Conservation (phyloP, 2,888 invertebrate species). For the Leucophenga maculata region DNA sequence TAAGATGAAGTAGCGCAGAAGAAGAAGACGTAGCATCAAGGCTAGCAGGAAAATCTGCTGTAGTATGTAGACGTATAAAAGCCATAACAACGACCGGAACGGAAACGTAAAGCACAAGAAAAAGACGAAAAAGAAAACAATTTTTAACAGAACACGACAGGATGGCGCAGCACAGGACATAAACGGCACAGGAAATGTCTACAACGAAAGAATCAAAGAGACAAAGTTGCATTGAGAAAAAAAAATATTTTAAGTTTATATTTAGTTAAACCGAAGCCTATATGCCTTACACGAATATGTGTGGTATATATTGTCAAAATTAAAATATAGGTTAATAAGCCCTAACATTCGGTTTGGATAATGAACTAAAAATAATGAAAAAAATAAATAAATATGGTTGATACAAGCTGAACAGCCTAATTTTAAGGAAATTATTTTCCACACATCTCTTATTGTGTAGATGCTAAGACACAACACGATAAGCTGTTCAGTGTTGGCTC, state of each 20-base stretch:
- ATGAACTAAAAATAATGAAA: too few species aligned
- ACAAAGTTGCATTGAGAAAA: constrained; percentile 9
- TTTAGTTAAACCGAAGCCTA: constrained; percentile 48
- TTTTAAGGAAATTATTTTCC: too few species aligned
- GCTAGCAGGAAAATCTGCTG: neutral
- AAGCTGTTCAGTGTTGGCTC: too few species aligned
- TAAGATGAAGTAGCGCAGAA: too few species aligned
- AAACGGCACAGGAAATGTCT: constrained; percentile 5
- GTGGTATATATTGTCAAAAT: too few species aligned
- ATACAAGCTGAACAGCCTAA: too few species aligned
- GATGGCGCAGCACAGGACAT: neutral
- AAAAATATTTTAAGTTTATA: neutral
- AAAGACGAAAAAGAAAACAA: neutral
- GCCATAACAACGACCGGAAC: constrained; percentile 9
- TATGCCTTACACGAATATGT: constrained; percentile 59
- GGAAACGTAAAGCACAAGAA: constrained; percentile 6
- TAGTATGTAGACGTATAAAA: constrained; percentile 15
- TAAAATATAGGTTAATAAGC: too few species aligned
- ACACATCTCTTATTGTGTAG: too few species aligned
- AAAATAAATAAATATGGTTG: too few species aligned
- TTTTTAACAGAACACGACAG: neutral
- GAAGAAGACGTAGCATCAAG: neutral
- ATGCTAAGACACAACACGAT: too few species aligned
- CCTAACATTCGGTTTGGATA: too few species aligned
- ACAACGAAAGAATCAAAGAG: neutral